Base-by-base conservation (phyloP, 2,888 invertebrate species). In the Tribolium freemani region DNA sequence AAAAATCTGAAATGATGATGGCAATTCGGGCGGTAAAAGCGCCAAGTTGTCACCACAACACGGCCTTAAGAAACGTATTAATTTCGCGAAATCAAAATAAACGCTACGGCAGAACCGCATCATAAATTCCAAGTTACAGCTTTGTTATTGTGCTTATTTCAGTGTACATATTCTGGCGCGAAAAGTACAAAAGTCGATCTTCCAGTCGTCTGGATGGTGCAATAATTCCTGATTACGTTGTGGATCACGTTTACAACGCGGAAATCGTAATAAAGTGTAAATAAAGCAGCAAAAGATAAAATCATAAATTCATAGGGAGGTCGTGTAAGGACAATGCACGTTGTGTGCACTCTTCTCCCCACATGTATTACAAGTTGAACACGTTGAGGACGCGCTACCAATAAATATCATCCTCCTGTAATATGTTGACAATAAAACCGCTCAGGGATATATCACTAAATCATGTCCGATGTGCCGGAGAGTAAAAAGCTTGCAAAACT, bases 391-490 rank as follows among this genome's bases (percentile, higher is more conserved):
- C 71, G 75, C 56, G 71, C 72, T 51, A 46, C 74, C 75, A 77
- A 79, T 80, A 79, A 80, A 79, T 79, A 79, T 76, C 75, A 48
- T 71, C 74, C 63, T 63, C 69, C 69, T 26, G 72, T 79, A 78
- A 79, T 80, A 79, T 76, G 79, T 79, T 79, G 78, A 79, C 80
- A 78, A 78, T 77, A 78, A 77, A 79, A 78, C 77, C 77, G 70
- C 75, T 58, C 71, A 76, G 74, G 77, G 77, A 77, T 76, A 73
- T 69, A 66, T 38, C 74, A 72, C 77, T 79, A 79, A 81, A 81
- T 79, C 79, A 79, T 79, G 71, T 68, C 71, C 71, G 38, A 68
- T 68, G 58, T 46, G 60, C 45, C 51, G 31, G n/a, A 20, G 53
- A 53, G 61, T 57, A 67, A 67, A 71, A 71, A 67, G 53, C 67